These are phyloP conservation scores for Conops quadrifasciatus DNA, from an alignment of 2,888 invertebrate species.

Conservation along the genomic window DNA sequence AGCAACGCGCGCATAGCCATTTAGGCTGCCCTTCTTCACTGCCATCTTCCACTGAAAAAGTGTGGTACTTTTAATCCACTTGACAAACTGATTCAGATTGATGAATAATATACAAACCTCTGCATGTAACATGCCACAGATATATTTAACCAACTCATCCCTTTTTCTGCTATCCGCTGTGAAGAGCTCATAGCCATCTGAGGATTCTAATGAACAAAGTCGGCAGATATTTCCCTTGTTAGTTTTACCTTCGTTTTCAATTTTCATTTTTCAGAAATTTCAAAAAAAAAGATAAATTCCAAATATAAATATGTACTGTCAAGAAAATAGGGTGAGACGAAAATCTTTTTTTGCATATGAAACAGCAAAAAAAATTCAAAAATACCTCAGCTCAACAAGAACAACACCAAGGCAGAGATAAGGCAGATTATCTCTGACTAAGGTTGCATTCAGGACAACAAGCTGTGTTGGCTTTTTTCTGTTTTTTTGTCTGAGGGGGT, in stretches of 20 bases:
- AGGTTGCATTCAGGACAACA: no score
- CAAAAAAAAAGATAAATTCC: not conserved
- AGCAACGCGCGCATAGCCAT: slow-evolving; percentile 80
- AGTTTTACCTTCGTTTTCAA: slow-evolving; percentile 67
- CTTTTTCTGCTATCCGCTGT: slow-evolving; percentile 43
- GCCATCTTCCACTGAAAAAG: slow-evolving; percentile 55
- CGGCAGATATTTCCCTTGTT: slow-evolving; percentile 69
- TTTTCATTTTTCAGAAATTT: not conserved
- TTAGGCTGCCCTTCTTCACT: slow-evolving; percentile 74
- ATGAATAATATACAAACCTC: slow-evolving; percentile 19
- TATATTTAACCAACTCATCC: slow-evolving; percentile 23
- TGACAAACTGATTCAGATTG: not conserved
- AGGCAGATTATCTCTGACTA: no score
- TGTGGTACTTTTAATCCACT: not conserved
- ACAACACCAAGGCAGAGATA: no score
- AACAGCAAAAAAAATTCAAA: no score
- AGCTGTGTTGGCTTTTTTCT: no score
- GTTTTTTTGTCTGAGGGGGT: no score
- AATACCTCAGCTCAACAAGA: no score
- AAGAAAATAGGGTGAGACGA: no score
- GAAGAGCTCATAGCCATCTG: slow-evolving; percentile 74
- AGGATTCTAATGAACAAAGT: slow-evolving; percentile 79
- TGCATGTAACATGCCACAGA: slow-evolving; percentile 27
- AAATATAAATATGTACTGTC: no score
- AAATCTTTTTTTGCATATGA: no score